phyloP scores from a whole-genome alignment of 2,113 vertebrate genomes.

The Regulus satrapa region DNA sequence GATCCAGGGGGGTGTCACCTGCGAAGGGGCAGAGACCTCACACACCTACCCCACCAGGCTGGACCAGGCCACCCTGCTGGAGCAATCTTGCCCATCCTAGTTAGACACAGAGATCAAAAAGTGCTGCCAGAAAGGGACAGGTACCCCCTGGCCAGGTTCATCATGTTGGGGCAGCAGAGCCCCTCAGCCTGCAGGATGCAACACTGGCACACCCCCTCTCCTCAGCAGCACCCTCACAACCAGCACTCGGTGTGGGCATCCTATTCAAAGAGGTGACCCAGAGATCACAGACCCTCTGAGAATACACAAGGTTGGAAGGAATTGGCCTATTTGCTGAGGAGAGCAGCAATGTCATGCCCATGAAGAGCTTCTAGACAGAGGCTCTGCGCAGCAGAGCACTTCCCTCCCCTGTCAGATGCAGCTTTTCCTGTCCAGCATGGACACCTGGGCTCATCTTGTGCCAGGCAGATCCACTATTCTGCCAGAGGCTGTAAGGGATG shows the following conservation, averaged over 20 bases:
- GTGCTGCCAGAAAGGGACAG: not conserved
- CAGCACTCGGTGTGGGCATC: not conserved
- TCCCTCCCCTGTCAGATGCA: not conserved
- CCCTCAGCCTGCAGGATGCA: not conserved
- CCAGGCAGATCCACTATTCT: not conserved
- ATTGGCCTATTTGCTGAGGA: not conserved
- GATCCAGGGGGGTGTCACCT: conserved; percentile 82
- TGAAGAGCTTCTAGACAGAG: not conserved
- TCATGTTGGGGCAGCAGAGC: not conserved
- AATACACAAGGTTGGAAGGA: not conserved
- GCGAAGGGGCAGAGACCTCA: not conserved
- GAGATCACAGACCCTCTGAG: not conserved
- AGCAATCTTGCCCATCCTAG: not conserved
- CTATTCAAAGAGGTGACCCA: not conserved
- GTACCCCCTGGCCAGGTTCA: not conserved
- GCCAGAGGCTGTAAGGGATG: not conserved
- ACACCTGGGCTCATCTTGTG: not conserved
- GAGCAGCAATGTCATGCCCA: not conserved
- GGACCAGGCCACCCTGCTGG: not conserved
- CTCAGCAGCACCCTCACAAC: not conserved
- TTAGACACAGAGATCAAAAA: accelerated
- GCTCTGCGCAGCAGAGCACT: not conserved
- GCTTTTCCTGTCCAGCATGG: not conserved
- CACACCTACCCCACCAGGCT: not conserved
- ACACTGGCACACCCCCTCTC: not conserved